These are phyloP conservation scores for Esox masquinongy DNA, from an alignment of 2,797 vertebrate species.

Conservation along the genomic window DNA sequence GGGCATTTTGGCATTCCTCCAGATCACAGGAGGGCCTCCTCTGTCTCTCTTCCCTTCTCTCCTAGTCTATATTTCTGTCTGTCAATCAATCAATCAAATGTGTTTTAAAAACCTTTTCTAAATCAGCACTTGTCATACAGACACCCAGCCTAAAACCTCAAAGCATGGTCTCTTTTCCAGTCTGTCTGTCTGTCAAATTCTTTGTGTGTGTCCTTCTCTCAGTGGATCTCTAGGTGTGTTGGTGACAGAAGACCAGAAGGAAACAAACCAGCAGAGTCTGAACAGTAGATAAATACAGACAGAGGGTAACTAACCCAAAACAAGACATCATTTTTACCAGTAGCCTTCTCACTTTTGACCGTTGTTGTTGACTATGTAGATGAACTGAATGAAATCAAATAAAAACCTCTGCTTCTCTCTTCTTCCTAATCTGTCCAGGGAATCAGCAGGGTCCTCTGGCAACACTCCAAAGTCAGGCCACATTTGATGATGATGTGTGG, in stretches of 20 bases:
- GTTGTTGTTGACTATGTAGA: not conserved
- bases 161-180: constrained; percentile 2
- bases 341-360: not conserved
- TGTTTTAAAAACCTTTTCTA: too few species aligned
- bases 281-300: not conserved
- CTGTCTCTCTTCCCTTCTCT: constrained; percentile 66
- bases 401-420: constrained; percentile 39
- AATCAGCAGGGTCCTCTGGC: constrained; percentile 82
- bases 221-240: not conserved
- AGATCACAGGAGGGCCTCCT: constrained; percentile 48
- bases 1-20: constrained; percentile 89
- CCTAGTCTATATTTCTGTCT: constrained; percentile 40
- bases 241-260: not conserved
- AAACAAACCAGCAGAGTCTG: not conserved
- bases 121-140: too few species aligned
- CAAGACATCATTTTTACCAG: not conserved
- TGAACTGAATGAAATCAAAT: not conserved
- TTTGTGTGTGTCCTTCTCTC: not conserved
- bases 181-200: constrained; percentile 26
- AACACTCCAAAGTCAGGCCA: constrained; percentile 74
- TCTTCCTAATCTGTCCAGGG: constrained; percentile 79
- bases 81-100: not conserved
- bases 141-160: too few species aligned
- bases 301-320: not conserved
- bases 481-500: constrained; percentile 82